phyloP scores from a whole-genome alignment of 2,113 vertebrate genomes.

The Oreocharis arfaki region DNA sequence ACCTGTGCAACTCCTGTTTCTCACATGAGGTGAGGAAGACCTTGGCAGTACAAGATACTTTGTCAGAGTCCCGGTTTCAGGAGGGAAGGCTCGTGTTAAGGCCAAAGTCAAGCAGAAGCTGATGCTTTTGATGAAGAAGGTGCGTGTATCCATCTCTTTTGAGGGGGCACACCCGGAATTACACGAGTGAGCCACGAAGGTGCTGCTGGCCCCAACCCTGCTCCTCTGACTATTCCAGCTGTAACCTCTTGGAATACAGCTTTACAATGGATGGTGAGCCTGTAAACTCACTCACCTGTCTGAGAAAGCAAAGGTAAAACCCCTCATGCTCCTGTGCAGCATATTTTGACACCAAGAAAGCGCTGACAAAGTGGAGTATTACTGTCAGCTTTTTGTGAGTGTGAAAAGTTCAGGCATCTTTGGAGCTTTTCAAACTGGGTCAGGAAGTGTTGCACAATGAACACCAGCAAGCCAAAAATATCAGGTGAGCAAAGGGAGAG shows the following conservation, averaged over 20 bases:
- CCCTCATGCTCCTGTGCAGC: background rate
- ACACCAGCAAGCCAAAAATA: background rate
- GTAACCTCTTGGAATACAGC: background rate
- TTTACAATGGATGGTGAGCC: background rate
- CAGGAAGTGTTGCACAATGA: background rate
- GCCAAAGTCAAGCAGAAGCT: background rate
- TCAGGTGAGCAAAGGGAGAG: background rate
- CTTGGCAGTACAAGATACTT: background rate
- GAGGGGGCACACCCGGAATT: background rate
- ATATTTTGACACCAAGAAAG: background rate
- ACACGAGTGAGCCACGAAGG: background rate
- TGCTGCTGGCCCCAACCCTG: background rate
- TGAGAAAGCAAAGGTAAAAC: background rate
- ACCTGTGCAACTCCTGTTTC: background rate
- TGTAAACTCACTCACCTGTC: background rate
- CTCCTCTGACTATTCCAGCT: background rate
- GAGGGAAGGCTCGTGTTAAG: background rate
- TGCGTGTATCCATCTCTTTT: background rate
- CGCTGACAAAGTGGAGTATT: background rate
- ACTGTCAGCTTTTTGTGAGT: background rate
- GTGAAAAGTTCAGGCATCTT: background rate
- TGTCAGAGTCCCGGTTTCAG: background rate
- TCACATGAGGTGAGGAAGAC: background rate
- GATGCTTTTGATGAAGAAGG: background rate
- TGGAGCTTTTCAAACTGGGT: background rate